A percentile compares a stretch with the other conserved stretches of the same genome.
These are phyloP conservation scores for Catharus ustulatus DNA, from an alignment of 2,797 vertebrate genomes.

Conservation along the genomic window DNA sequence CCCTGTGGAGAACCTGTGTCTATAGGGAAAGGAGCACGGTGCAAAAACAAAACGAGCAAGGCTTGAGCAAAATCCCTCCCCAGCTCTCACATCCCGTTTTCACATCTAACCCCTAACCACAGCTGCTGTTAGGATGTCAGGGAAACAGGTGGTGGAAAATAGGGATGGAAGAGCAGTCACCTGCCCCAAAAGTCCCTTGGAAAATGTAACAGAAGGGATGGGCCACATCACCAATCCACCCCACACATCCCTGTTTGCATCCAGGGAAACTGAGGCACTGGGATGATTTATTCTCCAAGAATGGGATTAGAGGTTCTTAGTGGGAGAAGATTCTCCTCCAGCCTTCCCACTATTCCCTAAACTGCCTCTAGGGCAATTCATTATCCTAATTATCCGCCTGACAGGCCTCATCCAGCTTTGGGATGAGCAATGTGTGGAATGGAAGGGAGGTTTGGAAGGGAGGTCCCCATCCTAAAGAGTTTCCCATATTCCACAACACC, in stretches of 20 bases:
- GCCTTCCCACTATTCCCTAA: not conserved
- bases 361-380: not conserved
- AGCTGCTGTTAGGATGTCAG: fast-evolving
- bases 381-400: not conserved
- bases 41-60: fast-evolving
- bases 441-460: fast-evolving
- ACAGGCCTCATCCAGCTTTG: not conserved
- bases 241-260: fast-evolving
- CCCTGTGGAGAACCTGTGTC: not conserved
- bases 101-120: no score
- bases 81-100: fast-evolving
- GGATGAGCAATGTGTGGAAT: fast-evolving
- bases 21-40: not conserved
- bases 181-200: not conserved
- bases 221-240: fast-evolving
- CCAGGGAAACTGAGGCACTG: slow-evolving; percentile 21
- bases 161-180: not conserved
- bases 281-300: not conserved
- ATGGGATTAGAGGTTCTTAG: fast-evolving
- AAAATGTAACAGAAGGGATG: fast-evolving
- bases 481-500: fast-evolving
- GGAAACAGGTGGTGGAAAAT: not conserved
- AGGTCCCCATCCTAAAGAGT: not conserved
- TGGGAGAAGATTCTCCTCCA: not conserved
- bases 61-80: not conserved